Conservation (phyloP, 2,888 invertebrate species). For the Lypha dubia region DNA sequence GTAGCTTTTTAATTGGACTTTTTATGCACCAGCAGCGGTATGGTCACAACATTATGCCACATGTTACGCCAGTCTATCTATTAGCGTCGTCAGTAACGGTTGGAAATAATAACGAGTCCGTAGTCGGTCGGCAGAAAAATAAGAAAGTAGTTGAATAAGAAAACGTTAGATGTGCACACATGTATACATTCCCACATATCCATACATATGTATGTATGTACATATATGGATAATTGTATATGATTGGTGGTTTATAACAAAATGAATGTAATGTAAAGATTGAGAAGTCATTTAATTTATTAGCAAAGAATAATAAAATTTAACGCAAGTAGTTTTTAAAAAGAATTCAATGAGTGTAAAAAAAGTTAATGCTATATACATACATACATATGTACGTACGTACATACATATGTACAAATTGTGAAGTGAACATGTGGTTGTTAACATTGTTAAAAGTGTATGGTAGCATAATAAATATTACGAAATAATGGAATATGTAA, state of each 20-base stretch:
- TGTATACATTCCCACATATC: not conserved
- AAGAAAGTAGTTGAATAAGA: constrained; percentile 24
- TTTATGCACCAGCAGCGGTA: constrained; percentile 13
- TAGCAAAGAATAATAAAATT: constrained; percentile 26
- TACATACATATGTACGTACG: too few relatives aligned
- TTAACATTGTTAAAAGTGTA: constrained; percentile 42
- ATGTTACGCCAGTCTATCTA: constrained; percentile 57
- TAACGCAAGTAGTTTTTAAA: constrained; percentile 49
- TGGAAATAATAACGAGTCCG: constrained; percentile 43
- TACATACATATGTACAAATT: too few relatives aligned
- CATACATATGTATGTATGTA: not conserved
- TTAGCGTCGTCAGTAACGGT: constrained; percentile 60
- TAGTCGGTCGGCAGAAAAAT: constrained; percentile 39
- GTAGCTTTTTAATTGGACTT: constrained; percentile 16
- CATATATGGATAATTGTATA: not conserved
- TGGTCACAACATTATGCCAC: constrained; percentile 46
- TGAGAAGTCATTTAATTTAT: constrained; percentile 17
- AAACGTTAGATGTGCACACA: constrained; percentile 29
- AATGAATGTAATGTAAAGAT: not conserved
- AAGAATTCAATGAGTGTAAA: constrained; percentile 28
- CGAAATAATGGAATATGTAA: constrained; percentile 55
- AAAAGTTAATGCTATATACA: constrained; percentile 17
- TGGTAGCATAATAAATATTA: constrained; percentile 54
- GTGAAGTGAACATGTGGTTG: constrained; percentile 43
- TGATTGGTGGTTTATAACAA: constrained; percentile 6